phyloP scores from a whole-genome alignment of 2,888 invertebrate species.

The Drosophila macrospina region DNA sequence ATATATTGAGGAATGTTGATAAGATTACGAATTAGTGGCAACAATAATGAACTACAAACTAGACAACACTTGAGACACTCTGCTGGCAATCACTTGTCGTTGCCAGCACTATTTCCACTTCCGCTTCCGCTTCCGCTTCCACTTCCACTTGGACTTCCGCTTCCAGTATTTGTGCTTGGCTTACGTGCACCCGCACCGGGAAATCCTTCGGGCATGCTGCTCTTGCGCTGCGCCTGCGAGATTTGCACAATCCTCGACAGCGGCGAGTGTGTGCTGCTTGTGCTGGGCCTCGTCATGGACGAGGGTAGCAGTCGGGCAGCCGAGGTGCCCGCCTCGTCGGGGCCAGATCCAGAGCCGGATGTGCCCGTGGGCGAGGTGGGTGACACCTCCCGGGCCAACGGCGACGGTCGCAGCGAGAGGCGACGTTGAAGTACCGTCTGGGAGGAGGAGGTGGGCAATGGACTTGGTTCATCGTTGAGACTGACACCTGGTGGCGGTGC shows the following conservation, averaged over 20 bases:
- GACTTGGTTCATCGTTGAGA: conserved; percentile 46
- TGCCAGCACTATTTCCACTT: background rate
- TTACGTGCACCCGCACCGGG: conserved; percentile 33
- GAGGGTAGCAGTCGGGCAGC: conserved; percentile 69
- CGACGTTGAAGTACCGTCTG: conserved; percentile 83
- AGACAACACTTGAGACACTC: conserved; percentile 51
- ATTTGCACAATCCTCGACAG: conserved; percentile 85
- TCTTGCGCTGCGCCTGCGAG: conserved; percentile 84
- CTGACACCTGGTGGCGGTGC: conserved; percentile 82
- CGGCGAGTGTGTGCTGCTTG: conserved; percentile 84
- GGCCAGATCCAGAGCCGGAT: background rate
- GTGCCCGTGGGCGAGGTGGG: conserved; percentile 55
- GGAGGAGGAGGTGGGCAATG: conserved; percentile 35
- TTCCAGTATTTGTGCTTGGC: conserved; percentile 13
- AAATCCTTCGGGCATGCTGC: conserved; percentile 79
- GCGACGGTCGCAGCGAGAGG: conserved; percentile 84
- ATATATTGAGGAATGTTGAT: background rate
- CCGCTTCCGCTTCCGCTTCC: conserved; percentile 2
- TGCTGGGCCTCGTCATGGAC: conserved; percentile 64
- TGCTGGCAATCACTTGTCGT: conserved; percentile 33
- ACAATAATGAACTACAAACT: conserved; percentile 45
- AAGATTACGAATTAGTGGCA: conserved; percentile 37
- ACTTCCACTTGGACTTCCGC: conserved; percentile 8
- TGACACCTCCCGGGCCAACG: conserved; percentile 79
- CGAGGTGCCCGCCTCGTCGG: conserved; percentile 51